A percentile compares a stretch with the other conserved stretches of the same genome.
Conservation (phyloP, 1,140 invertebrate species). For the Psix sp. region DNA sequence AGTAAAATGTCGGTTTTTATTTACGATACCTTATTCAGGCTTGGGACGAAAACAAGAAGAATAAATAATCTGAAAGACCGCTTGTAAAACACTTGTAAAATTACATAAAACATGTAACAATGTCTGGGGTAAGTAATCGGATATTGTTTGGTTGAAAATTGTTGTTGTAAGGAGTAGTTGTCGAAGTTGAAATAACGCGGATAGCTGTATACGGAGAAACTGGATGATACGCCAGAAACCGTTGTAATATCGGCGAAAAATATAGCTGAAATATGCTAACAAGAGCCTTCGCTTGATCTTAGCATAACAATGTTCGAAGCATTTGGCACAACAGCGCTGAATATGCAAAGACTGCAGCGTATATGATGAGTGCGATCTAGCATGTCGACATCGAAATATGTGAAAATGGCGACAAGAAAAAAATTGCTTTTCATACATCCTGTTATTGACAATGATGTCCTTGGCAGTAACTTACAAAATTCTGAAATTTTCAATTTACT, state of each 20-base stretch:
- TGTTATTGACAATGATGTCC: slow-evolving; percentile 30
- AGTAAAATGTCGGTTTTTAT: no score
- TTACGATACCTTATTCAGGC: no score
- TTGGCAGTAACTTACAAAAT: slow-evolving; percentile 24
- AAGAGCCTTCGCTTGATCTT: slow-evolving; percentile 62
- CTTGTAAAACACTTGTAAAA: no score
- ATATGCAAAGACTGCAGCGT: slow-evolving; percentile 63
- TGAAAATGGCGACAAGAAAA: slow-evolving; percentile 45
- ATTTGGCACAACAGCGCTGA: slow-evolving; percentile 67
- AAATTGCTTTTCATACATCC: slow-evolving; percentile 22
- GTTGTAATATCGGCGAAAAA: slow-evolving; percentile 56
- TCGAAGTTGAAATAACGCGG: neutral
- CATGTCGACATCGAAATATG: slow-evolving; percentile 40
- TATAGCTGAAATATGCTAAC: slow-evolving; percentile 69
- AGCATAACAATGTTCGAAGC: slow-evolving; percentile 67
- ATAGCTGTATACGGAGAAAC: no score
- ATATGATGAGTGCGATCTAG: slow-evolving; percentile 48
- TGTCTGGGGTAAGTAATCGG: no score
- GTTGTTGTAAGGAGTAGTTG: no score
- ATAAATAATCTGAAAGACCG: no score
- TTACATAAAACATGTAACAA: no score
- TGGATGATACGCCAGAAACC: neutral
- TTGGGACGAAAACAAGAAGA: no score
- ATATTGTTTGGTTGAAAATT: no score
- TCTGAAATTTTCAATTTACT: no score